Conservation (phyloP, 2,888 invertebrate species). For the Acanthococcus lagerstroemiae region DNA sequence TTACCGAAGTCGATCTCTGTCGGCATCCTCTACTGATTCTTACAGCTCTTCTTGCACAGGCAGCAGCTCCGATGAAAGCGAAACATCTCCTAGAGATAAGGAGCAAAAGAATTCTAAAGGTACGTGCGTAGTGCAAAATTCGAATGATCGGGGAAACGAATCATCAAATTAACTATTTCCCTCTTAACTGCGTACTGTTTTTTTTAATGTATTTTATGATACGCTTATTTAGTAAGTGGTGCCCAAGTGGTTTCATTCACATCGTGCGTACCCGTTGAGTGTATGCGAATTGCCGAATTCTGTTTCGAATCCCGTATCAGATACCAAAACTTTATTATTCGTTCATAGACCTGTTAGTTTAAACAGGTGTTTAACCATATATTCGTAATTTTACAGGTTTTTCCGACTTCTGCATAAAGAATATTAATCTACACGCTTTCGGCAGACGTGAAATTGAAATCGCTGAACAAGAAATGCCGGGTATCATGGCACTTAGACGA, state of each 20-base stretch:
- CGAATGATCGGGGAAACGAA: too few species aligned
- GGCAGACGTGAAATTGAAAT: slow-evolving; percentile 95
- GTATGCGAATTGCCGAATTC: too few species aligned
- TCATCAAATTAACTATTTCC: too few species aligned
- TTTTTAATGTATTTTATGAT: too few species aligned
- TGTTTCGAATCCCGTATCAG: too few species aligned
- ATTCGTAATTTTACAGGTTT: slow-evolving; percentile 58
- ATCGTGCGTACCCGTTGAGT: too few species aligned
- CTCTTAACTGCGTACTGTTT: too few species aligned
- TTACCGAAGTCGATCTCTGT: slow-evolving; percentile 79
- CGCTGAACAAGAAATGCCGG: slow-evolving; percentile 97
- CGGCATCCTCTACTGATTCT: slow-evolving; percentile 89
- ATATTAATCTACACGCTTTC: slow-evolving; percentile 84
- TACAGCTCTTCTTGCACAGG: slow-evolving; percentile 75
- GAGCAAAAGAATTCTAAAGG: slow-evolving; percentile 63
- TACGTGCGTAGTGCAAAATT: too few species aligned
- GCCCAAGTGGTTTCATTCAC: background rate
- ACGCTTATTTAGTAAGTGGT: background rate
- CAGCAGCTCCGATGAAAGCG: slow-evolving; percentile 88
- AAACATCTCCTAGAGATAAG: slow-evolving; percentile 86
- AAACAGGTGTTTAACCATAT: too few species aligned
- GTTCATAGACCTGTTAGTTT: too few species aligned
- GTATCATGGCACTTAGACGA: slow-evolving; percentile 87
- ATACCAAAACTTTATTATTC: too few species aligned
- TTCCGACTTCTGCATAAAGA: slow-evolving; percentile 87